phyloP scores from a whole-genome alignment of 1,140 invertebrate species.

The Gerris buenoi region DNA sequence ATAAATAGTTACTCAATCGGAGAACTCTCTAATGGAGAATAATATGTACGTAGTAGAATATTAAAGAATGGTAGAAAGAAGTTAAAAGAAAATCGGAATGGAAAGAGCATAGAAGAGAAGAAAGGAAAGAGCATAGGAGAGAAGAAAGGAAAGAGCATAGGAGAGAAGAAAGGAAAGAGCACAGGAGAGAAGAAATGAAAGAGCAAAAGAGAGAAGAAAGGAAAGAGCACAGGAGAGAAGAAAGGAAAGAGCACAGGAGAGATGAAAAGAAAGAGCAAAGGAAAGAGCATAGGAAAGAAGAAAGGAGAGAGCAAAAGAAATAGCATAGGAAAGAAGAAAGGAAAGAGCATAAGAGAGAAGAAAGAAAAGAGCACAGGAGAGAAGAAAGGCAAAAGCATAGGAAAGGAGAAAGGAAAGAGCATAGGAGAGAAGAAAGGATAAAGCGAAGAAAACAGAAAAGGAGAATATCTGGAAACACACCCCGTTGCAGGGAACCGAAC shows the following conservation, averaged over 20 bases:
- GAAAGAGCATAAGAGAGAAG: background rate
- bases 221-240: background rate
- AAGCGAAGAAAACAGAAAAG: too few species aligned
- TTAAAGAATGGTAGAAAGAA: too few species aligned
- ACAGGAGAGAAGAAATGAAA: background rate
- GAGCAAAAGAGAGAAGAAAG: background rate
- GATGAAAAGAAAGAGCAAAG: background rate
- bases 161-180: conserved; percentile 1
- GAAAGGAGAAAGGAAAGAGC: too few species aligned
- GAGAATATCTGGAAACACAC: too few species aligned
- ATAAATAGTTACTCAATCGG: too few species aligned
- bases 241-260: background rate
- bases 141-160: background rate
- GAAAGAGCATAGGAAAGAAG: background rate
- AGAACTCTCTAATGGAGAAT: too few species aligned
- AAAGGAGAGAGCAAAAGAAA: conserved; percentile 1
- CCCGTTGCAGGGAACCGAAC: too few species aligned
- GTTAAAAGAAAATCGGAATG: too few species aligned
- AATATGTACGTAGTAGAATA: too few species aligned
- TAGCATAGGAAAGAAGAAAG: background rate
- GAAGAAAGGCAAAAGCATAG: too few species aligned
- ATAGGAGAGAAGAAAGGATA: too few species aligned
- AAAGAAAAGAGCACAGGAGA: too few species aligned
- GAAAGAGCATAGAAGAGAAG: background rate
- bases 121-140: background rate